A percentile compares a stretch with the other conserved stretches of the same genome.
phyloP scores from a whole-genome alignment of 2,888 invertebrate genomes.

The Epinotia brunnichana region DNA sequence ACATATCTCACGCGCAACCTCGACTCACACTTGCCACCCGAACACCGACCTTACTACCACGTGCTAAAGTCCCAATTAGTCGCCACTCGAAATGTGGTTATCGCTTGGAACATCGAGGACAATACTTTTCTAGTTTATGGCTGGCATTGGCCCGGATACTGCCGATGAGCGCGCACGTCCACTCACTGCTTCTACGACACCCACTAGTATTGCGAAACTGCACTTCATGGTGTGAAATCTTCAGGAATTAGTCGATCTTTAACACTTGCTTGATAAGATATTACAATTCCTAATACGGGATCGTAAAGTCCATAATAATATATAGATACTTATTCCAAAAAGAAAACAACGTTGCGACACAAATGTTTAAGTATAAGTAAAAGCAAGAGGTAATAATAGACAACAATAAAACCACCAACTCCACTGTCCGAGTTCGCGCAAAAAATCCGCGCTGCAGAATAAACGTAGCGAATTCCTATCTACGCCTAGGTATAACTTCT shows the following conservation, averaged over 20 bases:
- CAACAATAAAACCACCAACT: constrained; percentile 24
- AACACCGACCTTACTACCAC: constrained; percentile 62
- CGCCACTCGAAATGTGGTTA: constrained; percentile 64
- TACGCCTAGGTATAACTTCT: not conserved
- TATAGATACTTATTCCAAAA: not conserved
- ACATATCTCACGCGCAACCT: constrained; percentile 84
- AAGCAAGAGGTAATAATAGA: constrained; percentile 13
- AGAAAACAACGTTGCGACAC: not conserved
- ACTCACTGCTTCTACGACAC: constrained; percentile 53
- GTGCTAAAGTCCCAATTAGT: constrained; percentile 63
- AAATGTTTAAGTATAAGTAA: constrained; percentile 9
- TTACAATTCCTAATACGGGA: not conserved
- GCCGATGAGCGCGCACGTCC: constrained; percentile 78
- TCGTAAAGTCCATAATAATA: not conserved
- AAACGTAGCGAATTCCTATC: not conserved
- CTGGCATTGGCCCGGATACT: constrained; percentile 83
- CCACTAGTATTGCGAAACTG: constrained; percentile 26
- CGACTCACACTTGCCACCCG: constrained; percentile 55
- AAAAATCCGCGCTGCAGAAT: constrained; percentile 16
- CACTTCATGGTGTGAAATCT: constrained; percentile 1
- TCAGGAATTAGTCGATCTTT: not conserved
- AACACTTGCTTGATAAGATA: not conserved
- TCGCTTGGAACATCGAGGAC: constrained; percentile 82
- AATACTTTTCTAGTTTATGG: constrained; percentile 83
- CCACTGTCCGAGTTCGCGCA: constrained; percentile 15